Evolutionary conservation across 2,888 invertebrate genomes (phyloP), one percentile per base, ranked within the genome.

Genomic region (Meganola albula): DNA sequence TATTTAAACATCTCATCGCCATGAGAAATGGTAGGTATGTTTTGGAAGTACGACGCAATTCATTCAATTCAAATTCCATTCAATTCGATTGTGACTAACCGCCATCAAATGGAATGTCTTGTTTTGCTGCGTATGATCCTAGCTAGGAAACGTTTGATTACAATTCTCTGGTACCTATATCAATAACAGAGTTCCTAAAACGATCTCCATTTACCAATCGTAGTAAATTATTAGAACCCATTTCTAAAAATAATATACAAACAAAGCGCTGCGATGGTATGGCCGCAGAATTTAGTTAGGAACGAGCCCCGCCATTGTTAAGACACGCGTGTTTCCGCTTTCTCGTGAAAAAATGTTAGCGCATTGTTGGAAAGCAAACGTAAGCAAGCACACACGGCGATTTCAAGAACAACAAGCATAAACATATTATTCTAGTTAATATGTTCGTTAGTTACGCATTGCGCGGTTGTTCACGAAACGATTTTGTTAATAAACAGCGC

Each of bases 291-390:
- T 79, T 70, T 74, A 66, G 68, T 65, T 64, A 63, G 68, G 69
- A 75, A 73, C 77, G 72, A 71, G 70, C 63, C 65, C 57, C 58
- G 56, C 68, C 68, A 80, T 79, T 85, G 84, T 84, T 66, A 63
- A 69, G 69, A 77, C 73, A 74, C 74, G 72, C 75, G 76, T 68
- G 76, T 82, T 84, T 84, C 83, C 83, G 84, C 84, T 84, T 84
- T 85, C 83, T 72, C 83, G 80, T 73, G 79, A 73, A 84, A 83
- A 83, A 83, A 83, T 79, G 80, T 75, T 75, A 63, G 71, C 79
- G 64, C 70, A 66, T 70, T 63, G 65, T 74, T 79, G 78, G 80
- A 82, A 82, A 83, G 80, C 72, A 74, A 72, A 72, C 67, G 56
- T 57, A 51, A 49, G 58, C 56, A 51, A 49, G 58, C 55, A 49